Percentiles rank a stretch among this genome's conserved stretches.
phyloP scores from a whole-genome alignment of 2,797 vertebrate species.

The Chiloscyllium punctatum region DNA sequence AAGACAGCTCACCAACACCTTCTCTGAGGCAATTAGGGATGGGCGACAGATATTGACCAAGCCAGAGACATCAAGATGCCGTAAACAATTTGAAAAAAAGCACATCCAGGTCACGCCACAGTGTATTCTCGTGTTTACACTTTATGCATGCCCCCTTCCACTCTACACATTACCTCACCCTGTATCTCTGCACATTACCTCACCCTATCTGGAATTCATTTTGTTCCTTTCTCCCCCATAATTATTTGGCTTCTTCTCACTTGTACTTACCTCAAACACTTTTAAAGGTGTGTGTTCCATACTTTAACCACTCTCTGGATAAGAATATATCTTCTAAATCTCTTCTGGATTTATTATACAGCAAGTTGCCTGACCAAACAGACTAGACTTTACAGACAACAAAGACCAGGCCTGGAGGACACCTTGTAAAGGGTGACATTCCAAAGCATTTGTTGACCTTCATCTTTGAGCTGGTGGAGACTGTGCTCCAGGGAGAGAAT shows the following conservation, averaged over 20 bases:
- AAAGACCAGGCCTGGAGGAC: not conserved
- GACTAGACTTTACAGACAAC: not conserved
- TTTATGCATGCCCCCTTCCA: not conserved
- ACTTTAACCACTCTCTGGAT: not conserved
- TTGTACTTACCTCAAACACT: not conserved
- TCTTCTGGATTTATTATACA: not conserved
- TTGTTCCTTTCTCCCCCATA: not conserved
- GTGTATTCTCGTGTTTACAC: not conserved
- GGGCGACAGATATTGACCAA: too few species aligned
- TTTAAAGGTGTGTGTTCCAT: not conserved
- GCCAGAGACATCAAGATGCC: too few species aligned
- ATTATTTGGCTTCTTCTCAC: not conserved
- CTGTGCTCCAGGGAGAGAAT: too few species aligned
- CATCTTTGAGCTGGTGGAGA: too few species aligned
- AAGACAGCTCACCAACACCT: too few species aligned
- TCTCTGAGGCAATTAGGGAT: too few species aligned
- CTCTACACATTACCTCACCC: not conserved
- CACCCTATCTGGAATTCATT: not conserved
- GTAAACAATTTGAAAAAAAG: not conserved
- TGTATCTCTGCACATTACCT: not conserved
- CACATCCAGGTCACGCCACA: not conserved
- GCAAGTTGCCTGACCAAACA: not conserved
- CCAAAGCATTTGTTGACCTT: too few species aligned
- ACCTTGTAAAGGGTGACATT: too few species aligned
- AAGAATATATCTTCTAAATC: not conserved